Conservation (phyloP, 2,797 vertebrate genomes). For the Manis pentadactyla region DNA sequence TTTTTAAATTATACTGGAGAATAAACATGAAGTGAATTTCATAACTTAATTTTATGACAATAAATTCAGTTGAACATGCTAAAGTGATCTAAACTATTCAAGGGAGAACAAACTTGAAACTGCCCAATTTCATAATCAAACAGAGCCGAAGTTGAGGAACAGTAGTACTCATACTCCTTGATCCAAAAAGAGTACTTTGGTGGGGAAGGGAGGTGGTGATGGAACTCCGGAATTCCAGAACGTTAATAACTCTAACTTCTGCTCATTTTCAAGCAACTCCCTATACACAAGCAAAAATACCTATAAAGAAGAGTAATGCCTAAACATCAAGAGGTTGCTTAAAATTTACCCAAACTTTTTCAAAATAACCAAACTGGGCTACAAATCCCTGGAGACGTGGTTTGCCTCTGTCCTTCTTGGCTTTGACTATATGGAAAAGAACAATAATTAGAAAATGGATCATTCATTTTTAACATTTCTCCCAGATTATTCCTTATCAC, state of each 20-base stretch:
- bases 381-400: background rate
- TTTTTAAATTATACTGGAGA: conserved; percentile 13
- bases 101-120: background rate
- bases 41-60: background rate
- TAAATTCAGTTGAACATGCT: conserved; percentile 39
- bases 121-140: conserved; percentile 30
- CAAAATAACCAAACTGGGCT: conserved; percentile 13
- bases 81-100: conserved; percentile 18
- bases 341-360: conserved; percentile 50
- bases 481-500: conserved; percentile 1
- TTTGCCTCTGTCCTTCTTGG: conserved; percentile 60
- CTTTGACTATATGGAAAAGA: conserved; percentile 23
- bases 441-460: conserved; percentile 48
- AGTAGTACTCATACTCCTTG: background rate
- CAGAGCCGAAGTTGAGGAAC: conserved; percentile 18
- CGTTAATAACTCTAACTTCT: conserved; percentile 37
- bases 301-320: conserved; percentile 1
- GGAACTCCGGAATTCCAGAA: conserved; percentile 30
- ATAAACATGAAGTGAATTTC: background rate
- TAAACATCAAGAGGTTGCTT: conserved; percentile 43
- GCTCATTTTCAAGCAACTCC: conserved; percentile 51
- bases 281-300: background rate
- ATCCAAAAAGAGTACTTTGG: background rate
- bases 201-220: background rate
- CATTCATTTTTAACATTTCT: background rate